phyloP scores from a whole-genome alignment of 2,888 invertebrate species.

The Heliconius ismenius region DNA sequence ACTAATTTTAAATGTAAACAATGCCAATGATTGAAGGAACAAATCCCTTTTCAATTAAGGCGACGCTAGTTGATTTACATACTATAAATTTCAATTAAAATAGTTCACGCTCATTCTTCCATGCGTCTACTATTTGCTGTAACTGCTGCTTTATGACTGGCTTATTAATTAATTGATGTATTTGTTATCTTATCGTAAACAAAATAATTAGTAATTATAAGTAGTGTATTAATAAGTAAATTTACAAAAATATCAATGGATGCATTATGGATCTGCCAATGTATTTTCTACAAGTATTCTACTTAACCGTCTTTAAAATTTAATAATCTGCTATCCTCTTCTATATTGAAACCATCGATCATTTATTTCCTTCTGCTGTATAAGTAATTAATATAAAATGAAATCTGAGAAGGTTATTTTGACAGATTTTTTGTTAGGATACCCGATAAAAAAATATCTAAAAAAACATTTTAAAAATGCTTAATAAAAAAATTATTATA shows the following conservation, averaged over 20 bases:
- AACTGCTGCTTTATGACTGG: background rate
- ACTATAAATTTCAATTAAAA: constrained; percentile 16
- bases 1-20: constrained; percentile 9
- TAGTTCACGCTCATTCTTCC: constrained; percentile 1
- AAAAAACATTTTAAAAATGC: background rate
- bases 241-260: no score
- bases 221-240: no score
- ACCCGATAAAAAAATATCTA: background rate
- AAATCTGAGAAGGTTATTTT: background rate
- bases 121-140: background rate
- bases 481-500: background rate
- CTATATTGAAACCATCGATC: background rate
- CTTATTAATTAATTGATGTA: background rate
- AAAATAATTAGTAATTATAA: no score
- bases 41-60: constrained; percentile 19
- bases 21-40: constrained; percentile 1
- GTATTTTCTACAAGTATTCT: no score
- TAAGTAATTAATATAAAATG: background rate
- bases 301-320: no score
- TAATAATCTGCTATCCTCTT: background rate
- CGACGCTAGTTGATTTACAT: constrained; percentile 1
- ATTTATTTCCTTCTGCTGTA: background rate
- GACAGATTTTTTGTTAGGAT: background rate
- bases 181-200: background rate
- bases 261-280: no score